Percentiles rank a stretch among this genome's conserved stretches.
Conservation (phyloP, 2,888 invertebrate genomes). For the Acanthosoma haemorrhoidale region DNA sequence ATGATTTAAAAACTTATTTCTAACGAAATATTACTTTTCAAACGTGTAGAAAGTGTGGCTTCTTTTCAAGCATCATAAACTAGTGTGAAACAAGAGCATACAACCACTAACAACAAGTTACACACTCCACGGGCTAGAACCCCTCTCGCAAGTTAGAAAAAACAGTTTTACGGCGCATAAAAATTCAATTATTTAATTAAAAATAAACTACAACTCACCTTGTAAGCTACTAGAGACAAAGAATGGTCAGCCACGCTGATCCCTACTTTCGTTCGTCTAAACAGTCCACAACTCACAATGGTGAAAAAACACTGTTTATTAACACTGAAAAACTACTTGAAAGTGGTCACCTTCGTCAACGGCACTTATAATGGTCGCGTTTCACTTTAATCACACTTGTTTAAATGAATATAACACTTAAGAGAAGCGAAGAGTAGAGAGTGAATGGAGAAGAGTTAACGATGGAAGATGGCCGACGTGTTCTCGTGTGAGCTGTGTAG, state of each 20-base stretch:
- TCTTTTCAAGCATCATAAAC: not conserved
- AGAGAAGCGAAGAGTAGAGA: conserved; percentile 5
- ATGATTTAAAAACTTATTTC: not conserved
- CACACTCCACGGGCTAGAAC: not conserved
- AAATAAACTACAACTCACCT: conserved; percentile 34
- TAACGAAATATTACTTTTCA: not conserved
- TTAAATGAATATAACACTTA: conserved; percentile 23
- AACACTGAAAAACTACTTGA: conserved; percentile 16
- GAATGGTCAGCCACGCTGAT: conserved; percentile 40
- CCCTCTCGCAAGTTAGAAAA: not conserved
- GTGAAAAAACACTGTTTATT: conserved; percentile 29
- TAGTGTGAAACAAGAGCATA: not conserved
- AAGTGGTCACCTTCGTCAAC: not conserved
- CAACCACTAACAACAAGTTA: too few species aligned
- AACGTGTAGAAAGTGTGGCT: not conserved
- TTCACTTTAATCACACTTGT: not conserved
- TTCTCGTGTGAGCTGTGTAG: conserved; percentile 33
- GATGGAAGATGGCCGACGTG: conserved; percentile 34
- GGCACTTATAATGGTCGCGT: not conserved
- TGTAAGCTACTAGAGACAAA: conserved; percentile 40
- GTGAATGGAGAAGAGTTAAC: conserved; percentile 10
- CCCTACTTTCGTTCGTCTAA: conserved; percentile 7
- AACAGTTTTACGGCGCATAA: too few species aligned
- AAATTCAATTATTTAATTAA: too few species aligned
- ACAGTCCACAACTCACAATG: conserved; percentile 21